Evolutionary conservation across 2,797 vertebrate genomes (phyloP).

Genomic region (Lepilemur ruficaudatus): DNA sequence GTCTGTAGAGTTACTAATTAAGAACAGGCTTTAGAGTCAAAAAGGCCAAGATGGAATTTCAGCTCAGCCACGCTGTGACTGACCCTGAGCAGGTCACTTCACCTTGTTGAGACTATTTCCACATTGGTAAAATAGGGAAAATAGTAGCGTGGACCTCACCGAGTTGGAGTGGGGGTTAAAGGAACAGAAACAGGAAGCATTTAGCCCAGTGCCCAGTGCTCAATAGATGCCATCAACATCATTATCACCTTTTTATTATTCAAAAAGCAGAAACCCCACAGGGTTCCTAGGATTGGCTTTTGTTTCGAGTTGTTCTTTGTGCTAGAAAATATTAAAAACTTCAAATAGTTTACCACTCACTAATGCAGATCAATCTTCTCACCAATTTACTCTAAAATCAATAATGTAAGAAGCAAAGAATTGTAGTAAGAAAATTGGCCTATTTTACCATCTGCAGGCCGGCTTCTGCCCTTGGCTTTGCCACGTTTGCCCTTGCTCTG

Average conservation of each 20-base stretch:
- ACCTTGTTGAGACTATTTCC: neutral
- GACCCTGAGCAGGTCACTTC: neutral
- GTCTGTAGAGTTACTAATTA: neutral
- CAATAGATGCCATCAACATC: neutral
- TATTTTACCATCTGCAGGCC: neutral
- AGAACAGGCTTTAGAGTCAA: neutral
- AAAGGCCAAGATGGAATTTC: neutral
- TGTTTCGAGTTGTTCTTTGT: neutral
- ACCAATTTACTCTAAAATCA: neutral
- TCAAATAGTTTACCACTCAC: neutral
- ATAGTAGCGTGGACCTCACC: fast-evolving
- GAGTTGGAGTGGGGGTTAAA: neutral
- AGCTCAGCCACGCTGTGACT: neutral
- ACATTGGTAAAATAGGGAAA: neutral
- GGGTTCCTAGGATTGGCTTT: neutral
- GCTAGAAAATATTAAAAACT: neutral
- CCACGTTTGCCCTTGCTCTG: neutral
- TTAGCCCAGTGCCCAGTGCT: neutral
- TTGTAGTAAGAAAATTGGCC: neutral
- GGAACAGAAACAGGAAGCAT: neutral
- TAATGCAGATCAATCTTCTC: neutral
- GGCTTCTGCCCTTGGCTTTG: neutral
- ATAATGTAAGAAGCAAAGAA: neutral
- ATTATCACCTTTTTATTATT: neutral
- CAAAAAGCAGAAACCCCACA: neutral